These are phyloP conservation scores for Neomonachus schauinslandi DNA, from an alignment of 2,113 vertebrate genomes.

Conservation along the genomic window DNA sequence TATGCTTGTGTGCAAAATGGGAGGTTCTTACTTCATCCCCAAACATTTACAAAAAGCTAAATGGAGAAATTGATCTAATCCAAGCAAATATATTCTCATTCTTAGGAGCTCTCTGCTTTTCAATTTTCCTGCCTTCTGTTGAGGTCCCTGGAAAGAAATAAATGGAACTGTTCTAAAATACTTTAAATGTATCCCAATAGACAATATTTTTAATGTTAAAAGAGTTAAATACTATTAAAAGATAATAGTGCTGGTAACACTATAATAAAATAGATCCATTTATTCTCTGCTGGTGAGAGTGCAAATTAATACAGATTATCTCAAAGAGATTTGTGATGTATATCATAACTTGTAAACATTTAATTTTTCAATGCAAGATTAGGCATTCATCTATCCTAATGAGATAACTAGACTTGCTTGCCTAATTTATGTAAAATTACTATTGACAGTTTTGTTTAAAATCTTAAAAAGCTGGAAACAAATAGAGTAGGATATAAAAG, in stretches of 20 bases:
- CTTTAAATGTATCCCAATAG: not conserved
- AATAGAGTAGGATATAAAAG: not conserved
- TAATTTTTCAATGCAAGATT: not conserved
- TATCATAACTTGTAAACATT: conserved; percentile 2
- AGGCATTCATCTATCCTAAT: not conserved
- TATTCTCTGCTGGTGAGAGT: not conserved
- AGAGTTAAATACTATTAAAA: not conserved
- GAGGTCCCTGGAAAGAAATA: not conserved
- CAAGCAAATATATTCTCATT: not conserved
- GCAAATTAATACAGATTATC: not conserved
- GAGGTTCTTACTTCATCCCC: not conserved
- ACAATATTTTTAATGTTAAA: not conserved
- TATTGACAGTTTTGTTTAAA: conserved; percentile 22
- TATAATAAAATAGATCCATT: not conserved
- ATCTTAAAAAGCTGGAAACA: not conserved
- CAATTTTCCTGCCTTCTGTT: not conserved
- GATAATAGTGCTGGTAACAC: not conserved
- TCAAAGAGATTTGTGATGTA: not conserved
- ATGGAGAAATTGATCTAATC: not conserved
- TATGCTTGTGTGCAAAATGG: not conserved
- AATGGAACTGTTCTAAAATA: not conserved
- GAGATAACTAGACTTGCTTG: not conserved
- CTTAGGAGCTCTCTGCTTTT: not conserved
- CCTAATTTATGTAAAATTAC: not conserved
- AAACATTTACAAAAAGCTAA: not conserved